Evolutionary conservation across 2,113 vertebrate species (phyloP), one percentile per base, ranked within the genome.

Genomic region (Boleophthalmus pectinirostris): DNA sequence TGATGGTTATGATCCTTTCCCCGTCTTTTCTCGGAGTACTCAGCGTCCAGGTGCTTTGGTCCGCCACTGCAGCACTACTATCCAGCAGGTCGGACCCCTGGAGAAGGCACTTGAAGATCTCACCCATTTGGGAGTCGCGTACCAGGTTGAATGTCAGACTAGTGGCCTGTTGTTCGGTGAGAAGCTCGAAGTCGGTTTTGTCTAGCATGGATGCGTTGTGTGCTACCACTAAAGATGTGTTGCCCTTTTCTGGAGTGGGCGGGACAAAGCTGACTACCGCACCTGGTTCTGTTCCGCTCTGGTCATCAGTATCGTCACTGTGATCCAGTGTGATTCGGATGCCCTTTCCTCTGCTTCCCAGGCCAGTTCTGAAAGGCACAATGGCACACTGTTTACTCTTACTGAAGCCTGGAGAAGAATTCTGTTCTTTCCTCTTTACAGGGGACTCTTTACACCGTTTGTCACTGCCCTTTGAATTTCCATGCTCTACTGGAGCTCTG

Each of bases 81-180:
- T 97, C 96, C 51, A 98, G 85, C 67, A 97, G 90, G 88, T 97
- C 97, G 2, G 96, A 95, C n/a, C 96, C 96, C 81, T 98, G 96
- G 77, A 99, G 83, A 33, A 99, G 95, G 85, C 95, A 97, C 87
- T 96, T 97, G 88, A 99, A 99, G 83, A 99, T 97, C 72, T 98
- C 98, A 71, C 96, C 97, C 98, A 99, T 99, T 66, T 98, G 97
- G 78, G 96, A 95, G 91, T 99, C 98, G 68, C 95, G 95, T 1
- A 97, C 96, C 70, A 98, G 92, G 89, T 98, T 97, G 86, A 97
- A 99, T 0, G 98, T 98, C 53, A 98, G 92, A 86, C 95, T 97
- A 69, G 96, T 96, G 0, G 96, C 90, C 71, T 97, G 96, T 15
- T 98, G 96, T 35, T 99, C 97, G 1, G 97, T 99, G 35, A 99